Conservation (phyloP, 2,888 invertebrate species). For the Cheilosia soror region DNA sequence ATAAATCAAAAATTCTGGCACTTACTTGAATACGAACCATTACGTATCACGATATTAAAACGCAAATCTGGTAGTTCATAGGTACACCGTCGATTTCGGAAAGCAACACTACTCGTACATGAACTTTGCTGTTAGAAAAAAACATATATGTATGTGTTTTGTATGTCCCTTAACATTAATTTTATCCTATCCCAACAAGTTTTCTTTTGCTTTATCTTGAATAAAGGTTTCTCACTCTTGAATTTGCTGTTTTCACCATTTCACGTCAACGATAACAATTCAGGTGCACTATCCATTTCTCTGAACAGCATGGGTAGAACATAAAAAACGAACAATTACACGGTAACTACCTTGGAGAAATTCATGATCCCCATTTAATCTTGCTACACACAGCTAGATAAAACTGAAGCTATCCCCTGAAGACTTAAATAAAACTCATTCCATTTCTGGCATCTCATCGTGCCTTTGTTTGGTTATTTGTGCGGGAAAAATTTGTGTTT, state of each 20-base stretch:
- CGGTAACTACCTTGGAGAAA: constrained; percentile 68
- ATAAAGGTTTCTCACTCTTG: constrained; percentile 19
- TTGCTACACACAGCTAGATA: constrained; percentile 57
- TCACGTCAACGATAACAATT: constrained; percentile 40
- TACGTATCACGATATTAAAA: too few relatives aligned
- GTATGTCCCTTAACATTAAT: constrained; percentile 10
- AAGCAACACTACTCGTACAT: background rate
- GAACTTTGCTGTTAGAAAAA: background rate
- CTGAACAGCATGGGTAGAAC: constrained; percentile 28
- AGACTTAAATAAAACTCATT: constrained; percentile 56
- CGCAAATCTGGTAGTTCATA: too few relatives aligned
- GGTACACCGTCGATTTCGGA: background rate
- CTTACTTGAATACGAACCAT: too few relatives aligned
- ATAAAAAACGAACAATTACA: constrained; percentile 67
- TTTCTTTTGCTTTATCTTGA: constrained; percentile 3
- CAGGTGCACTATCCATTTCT: constrained; percentile 57
- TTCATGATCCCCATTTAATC: constrained; percentile 70
- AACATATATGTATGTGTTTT: too few relatives aligned
- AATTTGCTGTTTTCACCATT: constrained; percentile 29
- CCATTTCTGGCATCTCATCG: constrained; percentile 27
- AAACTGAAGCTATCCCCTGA: constrained; percentile 48
- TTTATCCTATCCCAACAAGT: background rate
- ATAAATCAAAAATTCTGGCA: too few relatives aligned
- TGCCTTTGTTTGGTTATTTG: constrained; percentile 31
- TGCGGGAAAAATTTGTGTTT: constrained; percentile 44